Evolutionary conservation across 1,140 invertebrate genomes (phyloP), one percentile per base, ranked within the genome.

Genomic region (Bradysia coprophila): DNA sequence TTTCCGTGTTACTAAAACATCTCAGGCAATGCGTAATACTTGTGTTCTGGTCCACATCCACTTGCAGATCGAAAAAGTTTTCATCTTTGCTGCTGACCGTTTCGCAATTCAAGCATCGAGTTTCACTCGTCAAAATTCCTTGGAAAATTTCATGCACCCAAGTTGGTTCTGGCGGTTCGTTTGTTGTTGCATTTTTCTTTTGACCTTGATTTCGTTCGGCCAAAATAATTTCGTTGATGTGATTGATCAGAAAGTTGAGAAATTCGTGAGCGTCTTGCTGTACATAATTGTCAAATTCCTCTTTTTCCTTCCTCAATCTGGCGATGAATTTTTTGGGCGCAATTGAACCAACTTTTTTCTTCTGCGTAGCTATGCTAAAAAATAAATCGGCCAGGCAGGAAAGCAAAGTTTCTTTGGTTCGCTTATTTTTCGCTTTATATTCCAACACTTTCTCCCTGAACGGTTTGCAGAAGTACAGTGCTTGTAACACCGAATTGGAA

Each of bases 91-190:
- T 95, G 64, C 92, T 95, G 37, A 97, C 90, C 49, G 93, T 97
- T 76, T 99, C 96, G 73, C 96, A 99, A 66, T 97, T 98, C 46
- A 99, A 74, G 72, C 96, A 99, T 53, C 92, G 70, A 0, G 96
- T 99, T 72, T 99, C 96, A 63, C 94, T 98, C 6, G 95, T 98
- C 33, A 99, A 68, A 37, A 95, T 98, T 39, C 96, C 96, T 70
- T 98, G 94, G 64, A 99, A 99, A 54, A 99, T 97, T 68, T 99
- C 95, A 61, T 98, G 94, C 43, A 99, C 93, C 95, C 95, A 99
- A 1, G 91, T 97, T 18, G 89, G 88, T 51, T 96, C 91, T 15
- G 81, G 73, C 46, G 78, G 75, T 40, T 67, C 63, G 16, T 16
- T 15, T 32, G 32, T 40, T 39, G 18, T 64, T 21, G 61, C 61